Conservation (phyloP, 2,113 vertebrate genomes). For the Takifugu bimaculatus region DNA sequence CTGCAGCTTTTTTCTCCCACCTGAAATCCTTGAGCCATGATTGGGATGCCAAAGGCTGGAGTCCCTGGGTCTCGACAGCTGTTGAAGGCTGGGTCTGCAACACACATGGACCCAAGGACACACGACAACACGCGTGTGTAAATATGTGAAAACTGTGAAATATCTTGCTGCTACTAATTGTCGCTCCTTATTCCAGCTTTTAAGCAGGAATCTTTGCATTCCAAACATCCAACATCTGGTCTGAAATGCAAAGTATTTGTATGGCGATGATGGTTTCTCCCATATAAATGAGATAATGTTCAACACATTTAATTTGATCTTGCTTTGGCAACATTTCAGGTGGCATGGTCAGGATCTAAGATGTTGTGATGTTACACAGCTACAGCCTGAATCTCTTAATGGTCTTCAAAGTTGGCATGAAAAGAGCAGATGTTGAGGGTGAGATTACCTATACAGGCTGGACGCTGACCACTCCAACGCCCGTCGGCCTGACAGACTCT, state of each 20-base stretch:
- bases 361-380: background rate
- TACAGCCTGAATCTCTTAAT: background rate
- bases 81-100: conserved; percentile 88
- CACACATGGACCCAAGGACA: conserved; percentile 5
- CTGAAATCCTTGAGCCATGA: conserved; percentile 91
- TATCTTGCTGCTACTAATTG: no score
- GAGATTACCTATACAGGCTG: conserved; percentile 87
- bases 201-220: background rate
- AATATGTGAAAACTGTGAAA: no score
- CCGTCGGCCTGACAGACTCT: conserved; percentile 88
- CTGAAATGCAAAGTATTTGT: no score
- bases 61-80: conserved; percentile 92
- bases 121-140: background rate
- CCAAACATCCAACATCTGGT: no score
- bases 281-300: no score
- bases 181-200: background rate
- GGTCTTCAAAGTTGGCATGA: no score
- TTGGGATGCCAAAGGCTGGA: conserved; percentile 89
- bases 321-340: background rate
- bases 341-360: background rate
- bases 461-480: conserved; percentile 90
- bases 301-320: background rate
- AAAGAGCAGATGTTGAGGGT: no score
- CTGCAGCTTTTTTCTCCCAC: conserved; percentile 62
- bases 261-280: no score